These are phyloP conservation scores for Nomada ferruginata DNA, from an alignment of 2,888 invertebrate species.

Conservation along the genomic window DNA sequence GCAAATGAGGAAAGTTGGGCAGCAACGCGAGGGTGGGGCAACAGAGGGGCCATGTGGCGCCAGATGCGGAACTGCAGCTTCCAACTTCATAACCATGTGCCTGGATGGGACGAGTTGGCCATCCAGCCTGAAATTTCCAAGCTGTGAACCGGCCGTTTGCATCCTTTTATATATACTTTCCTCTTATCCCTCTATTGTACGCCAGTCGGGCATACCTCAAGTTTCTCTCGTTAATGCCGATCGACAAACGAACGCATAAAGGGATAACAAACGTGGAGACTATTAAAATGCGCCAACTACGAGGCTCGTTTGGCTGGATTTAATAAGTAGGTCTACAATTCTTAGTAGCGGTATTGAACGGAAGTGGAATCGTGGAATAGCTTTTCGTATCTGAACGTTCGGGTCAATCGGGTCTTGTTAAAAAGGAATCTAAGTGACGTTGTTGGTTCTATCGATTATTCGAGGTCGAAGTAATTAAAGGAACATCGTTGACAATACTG, in stretches of 20 bases:
- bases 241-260: constrained; percentile 61
- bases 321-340: constrained; percentile 25
- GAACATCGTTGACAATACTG: constrained; percentile 3
- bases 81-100: constrained; percentile 79
- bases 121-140: constrained; percentile 75
- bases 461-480: constrained; percentile 9
- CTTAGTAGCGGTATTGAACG: too few relatives aligned
- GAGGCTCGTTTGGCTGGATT: constrained; percentile 23
- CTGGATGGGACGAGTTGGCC: constrained; percentile 73
- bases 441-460: constrained; percentile 16
- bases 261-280: constrained; percentile 55
- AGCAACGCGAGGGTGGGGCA: constrained; percentile 52
- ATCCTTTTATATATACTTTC: constrained; percentile 56
- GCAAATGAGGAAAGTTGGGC: constrained; percentile 82
- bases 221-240: constrained; percentile 66
- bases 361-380: neutral
- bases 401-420: constrained; percentile 35
- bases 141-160: constrained; percentile 54
- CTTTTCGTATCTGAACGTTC: neutral
- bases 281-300: constrained; percentile 28
- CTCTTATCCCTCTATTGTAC: neutral
- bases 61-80: constrained; percentile 79
- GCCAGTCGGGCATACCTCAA: constrained; percentile 33
- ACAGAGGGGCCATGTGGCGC: constrained; percentile 76
- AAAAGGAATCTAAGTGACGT: constrained; percentile 24